These are phyloP conservation scores for Leptestheria dahalacensis DNA, from an alignment of 1,140 invertebrate species.

Conservation along the genomic window DNA sequence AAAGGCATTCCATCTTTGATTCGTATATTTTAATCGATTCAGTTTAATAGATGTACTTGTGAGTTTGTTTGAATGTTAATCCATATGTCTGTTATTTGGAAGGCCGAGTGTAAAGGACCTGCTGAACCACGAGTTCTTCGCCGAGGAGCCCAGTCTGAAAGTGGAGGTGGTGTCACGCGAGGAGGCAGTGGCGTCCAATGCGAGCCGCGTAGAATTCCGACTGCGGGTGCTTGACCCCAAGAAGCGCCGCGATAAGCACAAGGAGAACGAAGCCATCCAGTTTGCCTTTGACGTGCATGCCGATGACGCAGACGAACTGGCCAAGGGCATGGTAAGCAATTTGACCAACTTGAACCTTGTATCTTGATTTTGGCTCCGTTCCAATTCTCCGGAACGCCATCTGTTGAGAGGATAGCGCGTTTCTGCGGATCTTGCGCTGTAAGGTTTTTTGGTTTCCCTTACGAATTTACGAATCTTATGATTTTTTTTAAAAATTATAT, in stretches of 20 bases:
- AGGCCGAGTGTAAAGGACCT: slow-evolving; percentile 88
- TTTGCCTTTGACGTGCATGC: slow-evolving; percentile 91
- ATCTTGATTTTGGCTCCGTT: too few relatives aligned
- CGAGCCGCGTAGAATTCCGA: slow-evolving; percentile 65
- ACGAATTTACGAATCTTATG: too few relatives aligned
- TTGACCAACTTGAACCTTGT: neutral
- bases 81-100: slow-evolving; percentile 18
- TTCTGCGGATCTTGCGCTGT: too few relatives aligned
- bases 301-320: slow-evolving; percentile 89
- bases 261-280: slow-evolving; percentile 98
- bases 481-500: slow-evolving; percentile 6
- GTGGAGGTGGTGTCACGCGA: slow-evolving; percentile 76
- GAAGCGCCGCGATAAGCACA: slow-evolving; percentile 85
- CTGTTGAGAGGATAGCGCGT: too few relatives aligned
- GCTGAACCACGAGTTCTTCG: slow-evolving; percentile 91
- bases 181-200: slow-evolving; percentile 38
- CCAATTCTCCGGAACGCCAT: too few relatives aligned
- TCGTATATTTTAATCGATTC: too few relatives aligned
- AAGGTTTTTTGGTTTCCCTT: too few relatives aligned
- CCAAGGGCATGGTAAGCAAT: slow-evolving; percentile 71
- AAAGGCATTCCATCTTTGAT: too few relatives aligned
- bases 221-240: slow-evolving; percentile 92
- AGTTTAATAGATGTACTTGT: slow-evolving; percentile 1
- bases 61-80: neutral
- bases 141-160: slow-evolving; percentile 85